phyloP scores from a whole-genome alignment of 2,888 invertebrate species.

The Synergus japonicus region DNA sequence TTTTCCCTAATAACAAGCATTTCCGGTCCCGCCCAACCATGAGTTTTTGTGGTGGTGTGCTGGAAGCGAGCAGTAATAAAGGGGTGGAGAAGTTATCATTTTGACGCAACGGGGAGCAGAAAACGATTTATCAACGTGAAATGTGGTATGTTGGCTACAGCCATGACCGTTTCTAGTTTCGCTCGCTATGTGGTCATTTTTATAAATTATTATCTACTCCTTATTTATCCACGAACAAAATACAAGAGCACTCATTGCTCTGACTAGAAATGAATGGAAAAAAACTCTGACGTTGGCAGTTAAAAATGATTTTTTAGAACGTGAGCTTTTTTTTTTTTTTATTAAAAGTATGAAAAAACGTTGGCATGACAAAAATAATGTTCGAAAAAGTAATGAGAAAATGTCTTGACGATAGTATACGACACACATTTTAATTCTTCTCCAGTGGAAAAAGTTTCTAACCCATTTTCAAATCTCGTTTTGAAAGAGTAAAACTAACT shows the following conservation, averaged over 20 bases:
- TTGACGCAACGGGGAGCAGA: conserved; percentile 51
- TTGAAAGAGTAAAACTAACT: neutral
- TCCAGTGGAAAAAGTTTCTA: neutral
- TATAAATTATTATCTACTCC: conserved; percentile 37
- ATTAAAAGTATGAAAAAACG: neutral
- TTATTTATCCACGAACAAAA: conserved; percentile 22
- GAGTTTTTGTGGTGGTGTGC: conserved; percentile 1
- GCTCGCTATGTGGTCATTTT: conserved; percentile 36
- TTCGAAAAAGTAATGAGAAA: neutral
- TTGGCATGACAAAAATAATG: neutral
- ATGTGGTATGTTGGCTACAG: conserved; percentile 52
- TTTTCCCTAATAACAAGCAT: conserved; percentile 29
- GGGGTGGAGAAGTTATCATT: conserved; percentile 54
- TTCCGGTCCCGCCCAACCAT: conserved; percentile 2
- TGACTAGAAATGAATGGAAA: neutral
- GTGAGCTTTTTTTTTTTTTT: neutral
- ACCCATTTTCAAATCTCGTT: neutral
- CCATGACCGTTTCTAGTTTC: conserved; percentile 35
- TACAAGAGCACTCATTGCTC: conserved; percentile 14
- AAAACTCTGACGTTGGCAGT: conserved; percentile 8
- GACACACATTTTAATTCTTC: no score
- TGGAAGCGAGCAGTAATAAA: conserved; percentile 49
- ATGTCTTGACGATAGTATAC: neutral
- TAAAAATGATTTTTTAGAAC: neutral
- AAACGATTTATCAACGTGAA: conserved; percentile 53